Conservation (phyloP, 35 echinoderm and acorn worm genomes). For the Acanthaster planci region DNA sequence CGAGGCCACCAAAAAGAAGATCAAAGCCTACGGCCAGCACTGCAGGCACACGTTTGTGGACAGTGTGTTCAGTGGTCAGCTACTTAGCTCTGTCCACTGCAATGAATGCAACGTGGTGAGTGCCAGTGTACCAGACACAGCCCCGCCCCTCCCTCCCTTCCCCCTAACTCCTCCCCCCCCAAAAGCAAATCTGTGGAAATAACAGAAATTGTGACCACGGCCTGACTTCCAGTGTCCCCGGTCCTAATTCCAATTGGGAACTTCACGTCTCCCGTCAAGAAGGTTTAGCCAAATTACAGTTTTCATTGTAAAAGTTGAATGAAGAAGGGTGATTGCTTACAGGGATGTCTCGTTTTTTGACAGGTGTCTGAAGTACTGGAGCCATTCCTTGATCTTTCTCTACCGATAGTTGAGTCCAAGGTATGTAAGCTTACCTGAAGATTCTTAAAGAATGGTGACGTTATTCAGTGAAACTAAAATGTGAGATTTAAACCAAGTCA, state of each 20-base stretch:
- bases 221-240: no score
- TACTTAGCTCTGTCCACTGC: slow-evolving; percentile 85
- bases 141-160: no score
- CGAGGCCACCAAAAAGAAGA: slow-evolving; percentile 78
- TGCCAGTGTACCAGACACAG: no score
- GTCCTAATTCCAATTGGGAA: no score
- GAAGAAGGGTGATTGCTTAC: neutral
- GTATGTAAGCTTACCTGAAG: slow-evolving; percentile 16
- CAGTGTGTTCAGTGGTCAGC: slow-evolving; percentile 86
- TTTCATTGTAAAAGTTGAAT: neutral
- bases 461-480: no score
- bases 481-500: no score
- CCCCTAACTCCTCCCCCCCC: no score
- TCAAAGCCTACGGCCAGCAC: slow-evolving; percentile 72
- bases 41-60: slow-evolving; percentile 94
- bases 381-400: slow-evolving; percentile 93
- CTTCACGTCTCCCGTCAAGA: no score
- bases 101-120: slow-evolving; percentile 78
- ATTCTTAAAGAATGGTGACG: no score
- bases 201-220: no score
- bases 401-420: slow-evolving; percentile 96
- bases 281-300: no score
- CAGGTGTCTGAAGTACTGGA: slow-evolving; percentile 92
- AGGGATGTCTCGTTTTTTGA: neutral
- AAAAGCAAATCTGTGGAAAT: no score